Conservation (phyloP, 1,140 invertebrate genomes). For the Anastatus disparis region DNA sequence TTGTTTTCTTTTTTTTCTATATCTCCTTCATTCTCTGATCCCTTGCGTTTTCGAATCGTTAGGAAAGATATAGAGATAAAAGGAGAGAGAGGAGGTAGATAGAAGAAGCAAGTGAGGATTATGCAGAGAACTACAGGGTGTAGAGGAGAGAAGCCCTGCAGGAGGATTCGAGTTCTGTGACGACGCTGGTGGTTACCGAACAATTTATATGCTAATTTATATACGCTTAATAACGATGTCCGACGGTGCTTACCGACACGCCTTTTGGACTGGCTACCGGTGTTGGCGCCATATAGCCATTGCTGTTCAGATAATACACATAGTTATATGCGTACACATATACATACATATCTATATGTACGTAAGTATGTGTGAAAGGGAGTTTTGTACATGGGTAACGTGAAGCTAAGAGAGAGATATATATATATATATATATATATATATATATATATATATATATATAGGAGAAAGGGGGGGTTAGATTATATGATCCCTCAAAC, state of each 20-base stretch:
- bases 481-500: not conserved
- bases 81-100: not conserved
- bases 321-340: not conserved
- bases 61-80: not conserved
- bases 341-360: constrained; percentile 34
- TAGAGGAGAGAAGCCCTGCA: constrained; percentile 37
- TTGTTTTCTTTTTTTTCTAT: not conserved
- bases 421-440: not conserved
- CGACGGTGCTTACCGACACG: constrained; percentile 65
- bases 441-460: not conserved
- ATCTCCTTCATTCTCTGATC: too few relatives aligned
- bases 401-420: not conserved
- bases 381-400: not conserved
- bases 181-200: constrained; percentile 47
- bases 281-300: constrained; percentile 48
- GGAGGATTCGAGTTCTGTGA: constrained; percentile 17
- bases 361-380: too few relatives aligned
- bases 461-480: not conserved
- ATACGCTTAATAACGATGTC: constrained; percentile 68
- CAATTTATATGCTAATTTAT: constrained; percentile 70
- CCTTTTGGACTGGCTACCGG: constrained; percentile 52
- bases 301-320: constrained; percentile 15
- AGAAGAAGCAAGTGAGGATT: constrained; percentile 52
- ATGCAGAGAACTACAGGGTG: constrained; percentile 54
- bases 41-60: constrained; percentile 20